phyloP scores from a whole-genome alignment of 2,113 vertebrate genomes.

The Tachysurus vachellii region DNA sequence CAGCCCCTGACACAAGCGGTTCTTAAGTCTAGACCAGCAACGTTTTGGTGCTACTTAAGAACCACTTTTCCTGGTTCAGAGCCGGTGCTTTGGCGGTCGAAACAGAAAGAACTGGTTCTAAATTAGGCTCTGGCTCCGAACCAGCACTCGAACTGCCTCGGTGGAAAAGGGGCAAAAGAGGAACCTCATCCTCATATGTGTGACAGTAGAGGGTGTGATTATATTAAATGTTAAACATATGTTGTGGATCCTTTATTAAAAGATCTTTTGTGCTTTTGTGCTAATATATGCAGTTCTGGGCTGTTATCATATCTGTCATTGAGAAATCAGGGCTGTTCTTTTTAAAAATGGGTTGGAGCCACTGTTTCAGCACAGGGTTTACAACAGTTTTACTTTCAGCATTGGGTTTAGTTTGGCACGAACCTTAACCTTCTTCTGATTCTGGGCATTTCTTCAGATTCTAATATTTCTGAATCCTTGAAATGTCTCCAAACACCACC shows the following conservation, averaged over 20 bases:
- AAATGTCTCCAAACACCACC: not conserved
- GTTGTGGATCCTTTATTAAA: not conserved
- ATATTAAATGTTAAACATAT: not conserved
- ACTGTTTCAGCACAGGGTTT: not conserved
- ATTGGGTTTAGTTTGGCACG: not conserved
- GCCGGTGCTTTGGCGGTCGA: too few relatives aligned
- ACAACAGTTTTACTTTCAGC: not conserved
- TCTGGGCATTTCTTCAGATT: not conserved
- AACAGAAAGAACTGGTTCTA: too few relatives aligned
- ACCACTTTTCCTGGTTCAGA: too few relatives aligned
- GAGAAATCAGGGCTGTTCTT: not conserved
- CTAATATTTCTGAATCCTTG: not conserved
- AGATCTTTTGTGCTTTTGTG: not conserved
- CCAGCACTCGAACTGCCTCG: too few relatives aligned
- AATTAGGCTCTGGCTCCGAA: too few relatives aligned
- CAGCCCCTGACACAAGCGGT: too few relatives aligned
- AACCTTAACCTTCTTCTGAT: not conserved
- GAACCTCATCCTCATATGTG: too few relatives aligned
- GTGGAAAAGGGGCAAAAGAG: too few relatives aligned
- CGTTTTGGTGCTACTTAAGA: too few relatives aligned
- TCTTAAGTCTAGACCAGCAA: too few relatives aligned
- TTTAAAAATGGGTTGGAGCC: not conserved
- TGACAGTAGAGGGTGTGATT: too few relatives aligned
- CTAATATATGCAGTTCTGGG: not conserved
- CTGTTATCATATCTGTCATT: not conserved